Evolutionary conservation across 1,140 invertebrate species (phyloP).

Genomic region (Drosophila novamexicana): DNA sequence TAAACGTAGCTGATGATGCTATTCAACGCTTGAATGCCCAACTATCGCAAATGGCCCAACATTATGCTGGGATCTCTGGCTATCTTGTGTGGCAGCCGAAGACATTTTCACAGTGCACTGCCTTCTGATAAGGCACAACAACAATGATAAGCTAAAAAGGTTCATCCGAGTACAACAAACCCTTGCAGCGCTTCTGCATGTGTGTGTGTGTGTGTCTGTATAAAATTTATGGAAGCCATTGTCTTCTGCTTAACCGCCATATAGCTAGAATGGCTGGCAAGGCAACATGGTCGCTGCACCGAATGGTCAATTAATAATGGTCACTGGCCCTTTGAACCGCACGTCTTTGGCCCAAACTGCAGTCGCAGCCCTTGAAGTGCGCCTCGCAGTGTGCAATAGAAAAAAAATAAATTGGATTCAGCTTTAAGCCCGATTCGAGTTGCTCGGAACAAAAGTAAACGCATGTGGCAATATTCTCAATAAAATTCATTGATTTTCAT

Average conservation of each 20-base stretch:
- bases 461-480: slow-evolving; percentile 49
- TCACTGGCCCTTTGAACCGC: slow-evolving; percentile 63
- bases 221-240: slow-evolving; percentile 69
- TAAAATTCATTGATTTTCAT: slow-evolving; percentile 78
- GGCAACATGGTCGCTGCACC: slow-evolving; percentile 50
- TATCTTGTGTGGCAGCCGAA: slow-evolving; percentile 48
- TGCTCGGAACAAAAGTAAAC: neutral
- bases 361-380: slow-evolving; percentile 30
- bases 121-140: slow-evolving; percentile 55
- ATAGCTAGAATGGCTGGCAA: slow-evolving; percentile 55
- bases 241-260: slow-evolving; percentile 67
- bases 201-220: slow-evolving; percentile 22
- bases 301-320: slow-evolving; percentile 80
- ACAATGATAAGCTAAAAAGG: slow-evolving; percentile 53
- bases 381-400: neutral
- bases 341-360: slow-evolving; percentile 5
- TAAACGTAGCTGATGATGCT: slow-evolving; percentile 6
- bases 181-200: slow-evolving; percentile 19
- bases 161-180: slow-evolving; percentile 54
- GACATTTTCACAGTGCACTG: slow-evolving; percentile 66
- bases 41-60: slow-evolving; percentile 38
- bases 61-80: slow-evolving; percentile 28
- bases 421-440: slow-evolving; percentile 3
- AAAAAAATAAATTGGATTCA: neutral
- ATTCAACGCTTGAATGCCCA: slow-evolving; percentile 20